These are phyloP conservation scores for Andrena trimmerana DNA, from an alignment of 2,888 invertebrate species.

Conservation along the genomic window DNA sequence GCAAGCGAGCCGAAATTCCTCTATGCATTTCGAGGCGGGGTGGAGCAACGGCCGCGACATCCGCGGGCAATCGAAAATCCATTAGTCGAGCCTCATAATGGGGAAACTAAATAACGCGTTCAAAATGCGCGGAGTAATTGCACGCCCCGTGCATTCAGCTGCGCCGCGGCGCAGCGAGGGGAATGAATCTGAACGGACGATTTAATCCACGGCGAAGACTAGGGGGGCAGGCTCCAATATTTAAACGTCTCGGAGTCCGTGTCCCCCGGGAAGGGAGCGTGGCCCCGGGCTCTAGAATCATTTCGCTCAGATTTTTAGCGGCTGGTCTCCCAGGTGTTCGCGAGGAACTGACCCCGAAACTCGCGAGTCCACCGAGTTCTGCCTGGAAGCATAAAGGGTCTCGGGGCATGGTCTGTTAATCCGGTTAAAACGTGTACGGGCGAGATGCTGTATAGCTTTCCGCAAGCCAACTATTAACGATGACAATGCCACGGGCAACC, in stretches of 20 bases:
- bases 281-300: not conserved
- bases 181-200: too few relatives aligned
- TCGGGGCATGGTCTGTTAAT: not conserved
- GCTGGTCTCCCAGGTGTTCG: too few relatives aligned
- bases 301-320: not conserved
- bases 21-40: conserved; percentile 22
- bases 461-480: conserved; percentile 21
- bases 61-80: conserved; percentile 41
- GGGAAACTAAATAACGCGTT: conserved; percentile 22
- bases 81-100: conserved; percentile 31
- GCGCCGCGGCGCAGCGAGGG: too few relatives aligned
- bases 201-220: too few relatives aligned
- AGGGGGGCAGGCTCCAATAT: too few relatives aligned
- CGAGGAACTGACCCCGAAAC: conserved; percentile 5
- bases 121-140: conserved; percentile 13
- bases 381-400: conserved; percentile 12
- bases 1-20: conserved; percentile 44
- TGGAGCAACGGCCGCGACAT: conserved; percentile 38
- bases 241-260: too few relatives aligned
- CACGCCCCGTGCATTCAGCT: too few relatives aligned
- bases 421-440: conserved; percentile 6
- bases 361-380: conserved; percentile 22
- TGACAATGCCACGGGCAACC: conserved; percentile 5
- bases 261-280: too few relatives aligned
- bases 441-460: not conserved